Base-by-base conservation (phyloP, 1,140 invertebrate species). In the Trissolcus basalis region DNA sequence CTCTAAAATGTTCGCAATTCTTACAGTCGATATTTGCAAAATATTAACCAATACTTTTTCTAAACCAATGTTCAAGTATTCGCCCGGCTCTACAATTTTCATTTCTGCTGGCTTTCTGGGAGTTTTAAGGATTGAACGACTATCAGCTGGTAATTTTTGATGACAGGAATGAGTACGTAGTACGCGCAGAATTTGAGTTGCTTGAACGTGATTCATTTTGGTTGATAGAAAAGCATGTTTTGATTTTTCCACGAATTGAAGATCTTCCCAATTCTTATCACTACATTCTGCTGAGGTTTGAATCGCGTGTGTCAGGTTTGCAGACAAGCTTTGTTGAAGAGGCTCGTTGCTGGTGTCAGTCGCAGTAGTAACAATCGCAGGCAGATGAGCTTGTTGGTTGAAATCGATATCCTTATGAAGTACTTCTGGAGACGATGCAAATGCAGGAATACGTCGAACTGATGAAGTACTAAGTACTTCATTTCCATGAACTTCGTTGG, bases 1-100 rank as follows among this genome's bases (percentile, higher is more conserved):
- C n/a, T 32, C 1, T 27, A 55, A 41, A 0, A 9, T 15, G 13
- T 61, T 27, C 5, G 51, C 51, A 33, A 61, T 61, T 12, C 44
- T 13, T 12, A 19, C 15, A 10, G 27, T 16, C 4, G 0, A 2
- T 33, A 41, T 43, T 1, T 43, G 16, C n/a, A 71, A 59, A 49
- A 56, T 55, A 48, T 44, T 50, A 13, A 12, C 0, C n/a, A 71
- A 54, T 2, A 43, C 13, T 4, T 10, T 39, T 45, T 71, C 33
- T 11, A 71, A 49, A 13, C 58, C 68, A 11, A 71, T 19, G 9
- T 71, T 19, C 13, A 71, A 44, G 36, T 71, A 71, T 56, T 53
- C 49, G 1, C 67, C 67, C 12, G 56, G 49, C 13, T 53, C 48
- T 0, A 69, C 44, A 10, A 15, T 13, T 8, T 53, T 19, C 15